Evolutionary conservation across 1,140 invertebrate species (phyloP).

Genomic region (Drosophila saltans): DNA sequence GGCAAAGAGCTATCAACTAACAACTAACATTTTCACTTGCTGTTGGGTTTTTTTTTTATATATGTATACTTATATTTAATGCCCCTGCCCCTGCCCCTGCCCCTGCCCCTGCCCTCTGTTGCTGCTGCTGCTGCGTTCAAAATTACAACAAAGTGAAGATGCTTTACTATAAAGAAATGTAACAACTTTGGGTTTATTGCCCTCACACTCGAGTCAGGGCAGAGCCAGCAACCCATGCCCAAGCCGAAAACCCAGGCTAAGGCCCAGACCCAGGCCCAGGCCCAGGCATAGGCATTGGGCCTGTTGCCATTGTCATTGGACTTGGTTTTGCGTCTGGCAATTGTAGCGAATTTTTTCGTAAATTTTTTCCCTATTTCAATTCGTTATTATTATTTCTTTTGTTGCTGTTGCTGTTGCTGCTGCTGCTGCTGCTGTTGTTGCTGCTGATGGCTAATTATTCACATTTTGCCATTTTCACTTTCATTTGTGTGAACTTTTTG

Average conservation of each 20-base stretch:
- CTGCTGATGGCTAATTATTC: constrained; percentile 65
- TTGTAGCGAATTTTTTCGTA: constrained; percentile 62
- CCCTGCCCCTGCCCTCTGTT: constrained; percentile 30
- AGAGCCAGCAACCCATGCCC: not conserved
- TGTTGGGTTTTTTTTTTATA: constrained; percentile 2
- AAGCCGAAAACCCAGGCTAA: not conserved
- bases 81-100: not conserved
- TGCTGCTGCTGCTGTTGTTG: constrained; percentile 9
- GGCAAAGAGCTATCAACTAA: constrained; percentile 66
- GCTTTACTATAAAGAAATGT: constrained; percentile 53
- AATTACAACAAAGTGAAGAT: constrained; percentile 64
- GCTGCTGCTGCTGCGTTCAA: constrained; percentile 55
- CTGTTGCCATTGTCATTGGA: constrained; percentile 69
- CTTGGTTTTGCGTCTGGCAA: constrained; percentile 63
- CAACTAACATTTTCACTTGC: constrained; percentile 72
- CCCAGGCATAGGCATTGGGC: constrained; percentile 21
- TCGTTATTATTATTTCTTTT: constrained; percentile 72
- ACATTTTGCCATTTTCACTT: constrained; percentile 79
- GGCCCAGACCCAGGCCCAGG: constrained; percentile 13
- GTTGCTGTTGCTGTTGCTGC: constrained; percentile 47
- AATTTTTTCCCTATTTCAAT: constrained; percentile 74
- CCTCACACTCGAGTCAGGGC: constrained; percentile 36
- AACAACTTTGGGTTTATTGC: constrained; percentile 62
- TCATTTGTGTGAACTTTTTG: constrained; percentile 73
- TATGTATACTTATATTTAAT: not conserved